These are phyloP conservation scores for Poecilia latipinna DNA, from an alignment of 2,113 vertebrate genomes.

Conservation along the genomic window DNA sequence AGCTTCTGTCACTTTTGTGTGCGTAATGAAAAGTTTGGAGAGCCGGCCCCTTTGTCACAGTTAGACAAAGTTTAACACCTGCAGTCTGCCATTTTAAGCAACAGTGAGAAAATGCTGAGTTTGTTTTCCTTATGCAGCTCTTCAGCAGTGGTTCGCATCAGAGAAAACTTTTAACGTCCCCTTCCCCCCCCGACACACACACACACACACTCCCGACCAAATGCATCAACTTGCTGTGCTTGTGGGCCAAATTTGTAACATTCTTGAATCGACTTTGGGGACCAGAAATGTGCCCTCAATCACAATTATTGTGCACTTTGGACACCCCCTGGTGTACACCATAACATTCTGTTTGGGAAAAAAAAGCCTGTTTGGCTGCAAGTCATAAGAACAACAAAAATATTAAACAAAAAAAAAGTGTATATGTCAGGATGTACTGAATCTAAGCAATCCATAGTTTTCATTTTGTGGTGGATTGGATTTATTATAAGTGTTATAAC, in stretches of 20 bases:
- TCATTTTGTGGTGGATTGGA: not conserved
- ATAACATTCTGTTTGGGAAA: too few species aligned
- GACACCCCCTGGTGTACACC: too few species aligned
- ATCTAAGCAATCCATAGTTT: not conserved
- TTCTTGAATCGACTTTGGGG: too few species aligned
- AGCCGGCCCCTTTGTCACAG: constrained; percentile 13
- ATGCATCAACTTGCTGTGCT: too few species aligned
- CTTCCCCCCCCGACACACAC: too few species aligned
- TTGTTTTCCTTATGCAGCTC: constrained; percentile 43
- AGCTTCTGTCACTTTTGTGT: not conserved
- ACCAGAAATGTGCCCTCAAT: too few species aligned
- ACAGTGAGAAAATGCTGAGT: constrained; percentile 37
- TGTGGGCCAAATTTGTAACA: too few species aligned
- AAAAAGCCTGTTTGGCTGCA: too few species aligned
- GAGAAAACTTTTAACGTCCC: too few species aligned
- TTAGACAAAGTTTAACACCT: constrained; percentile 7
- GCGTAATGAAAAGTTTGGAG: not conserved
- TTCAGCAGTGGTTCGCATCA: constrained; percentile 5
- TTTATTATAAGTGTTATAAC: not conserved
- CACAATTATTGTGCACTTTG: too few species aligned
- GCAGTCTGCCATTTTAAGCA: constrained; percentile 14
- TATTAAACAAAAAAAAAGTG: not conserved
- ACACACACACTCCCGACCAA: too few species aligned
- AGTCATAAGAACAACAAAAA: not conserved
- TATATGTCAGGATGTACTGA: not conserved